Percentiles rank a stretch among this genome's conserved stretches.
Evolutionary conservation across 2,888 invertebrate genomes (phyloP).

Genomic region (Cheilosia vulpina): DNA sequence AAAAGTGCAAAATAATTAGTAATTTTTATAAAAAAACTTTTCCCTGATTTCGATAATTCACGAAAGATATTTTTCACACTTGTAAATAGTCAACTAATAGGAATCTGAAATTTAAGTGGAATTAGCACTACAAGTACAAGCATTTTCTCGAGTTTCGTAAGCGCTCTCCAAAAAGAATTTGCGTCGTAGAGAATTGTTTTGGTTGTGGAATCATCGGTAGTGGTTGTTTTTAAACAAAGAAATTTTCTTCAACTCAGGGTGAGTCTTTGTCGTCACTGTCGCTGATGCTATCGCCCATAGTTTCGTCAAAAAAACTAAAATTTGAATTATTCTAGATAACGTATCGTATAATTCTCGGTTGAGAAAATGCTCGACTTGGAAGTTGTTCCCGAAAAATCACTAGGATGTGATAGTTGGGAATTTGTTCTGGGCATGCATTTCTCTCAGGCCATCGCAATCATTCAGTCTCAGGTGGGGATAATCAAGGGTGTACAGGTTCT

Average conservation of each 20-base stretch:
- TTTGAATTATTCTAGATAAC: conserved; percentile 50
- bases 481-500: conserved; percentile 98
- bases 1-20: conserved; percentile 70
- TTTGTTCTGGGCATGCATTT: conserved; percentile 97
- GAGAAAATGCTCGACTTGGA: conserved; percentile 96
- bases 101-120: conserved; percentile 21
- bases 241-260: conserved; percentile 67
- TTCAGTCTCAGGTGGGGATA: conserved; percentile 97
- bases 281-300: not conserved
- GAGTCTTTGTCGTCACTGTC: conserved; percentile 46
- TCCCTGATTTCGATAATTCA: conserved; percentile 31
- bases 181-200: conserved; percentile 75
- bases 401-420: conserved; percentile 99
- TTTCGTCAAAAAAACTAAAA: conserved; percentile 6
- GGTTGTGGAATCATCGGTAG: conserved; percentile 70
- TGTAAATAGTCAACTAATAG: conserved; percentile 9
- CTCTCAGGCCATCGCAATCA: conserved; percentile 97
- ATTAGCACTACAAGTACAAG: conserved; percentile 20
- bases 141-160: conserved; percentile 66
- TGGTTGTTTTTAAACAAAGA: conserved; percentile 76
- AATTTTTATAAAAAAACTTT: conserved; percentile 50
- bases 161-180: conserved; percentile 58
- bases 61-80: conserved; percentile 13
- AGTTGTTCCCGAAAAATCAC: conserved; percentile 96
- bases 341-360: conserved; percentile 14